Evolutionary conservation across 2,888 invertebrate genomes (phyloP).

Genomic region (Agrotis clavis): DNA sequence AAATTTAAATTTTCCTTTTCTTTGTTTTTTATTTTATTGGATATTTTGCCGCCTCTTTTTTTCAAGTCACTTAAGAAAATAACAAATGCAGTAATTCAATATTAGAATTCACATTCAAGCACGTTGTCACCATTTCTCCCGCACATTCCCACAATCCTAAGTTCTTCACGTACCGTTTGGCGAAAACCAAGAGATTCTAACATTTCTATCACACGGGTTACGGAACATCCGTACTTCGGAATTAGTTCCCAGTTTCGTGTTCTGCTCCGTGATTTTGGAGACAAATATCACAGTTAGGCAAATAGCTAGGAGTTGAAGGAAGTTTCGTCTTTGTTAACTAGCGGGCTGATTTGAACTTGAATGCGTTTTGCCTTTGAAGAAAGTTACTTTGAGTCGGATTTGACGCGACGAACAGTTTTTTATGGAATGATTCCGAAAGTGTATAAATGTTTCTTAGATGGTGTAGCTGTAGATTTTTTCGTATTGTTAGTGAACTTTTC

Average conservation of each 20-base stretch:
- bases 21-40: no score
- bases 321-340: slow-evolving; percentile 50
- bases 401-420: slow-evolving; percentile 13
- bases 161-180: slow-evolving; percentile 30
- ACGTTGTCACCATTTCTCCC: neutral
- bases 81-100: neutral
- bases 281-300: slow-evolving; percentile 62
- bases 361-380: slow-evolving; percentile 35
- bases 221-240: slow-evolving; percentile 50
- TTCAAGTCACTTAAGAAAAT: no score
- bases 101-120: no score
- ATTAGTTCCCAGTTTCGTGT: slow-evolving; percentile 58
- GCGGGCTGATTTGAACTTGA: slow-evolving; percentile 54
- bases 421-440: neutral
- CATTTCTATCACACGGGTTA: slow-evolving; percentile 45
- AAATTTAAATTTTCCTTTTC: no score
- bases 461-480: no score
- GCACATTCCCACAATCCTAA: neutral
- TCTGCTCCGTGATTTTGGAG: slow-evolving; percentile 56
- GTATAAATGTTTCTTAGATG: no score
- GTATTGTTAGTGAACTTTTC: no score
- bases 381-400: slow-evolving; percentile 27
- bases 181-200: slow-evolving; percentile 35
- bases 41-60: no score
- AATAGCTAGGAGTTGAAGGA: slow-evolving; percentile 48